Conservation (phyloP, 2,888 invertebrate species). For the Eurytoma californica region DNA sequence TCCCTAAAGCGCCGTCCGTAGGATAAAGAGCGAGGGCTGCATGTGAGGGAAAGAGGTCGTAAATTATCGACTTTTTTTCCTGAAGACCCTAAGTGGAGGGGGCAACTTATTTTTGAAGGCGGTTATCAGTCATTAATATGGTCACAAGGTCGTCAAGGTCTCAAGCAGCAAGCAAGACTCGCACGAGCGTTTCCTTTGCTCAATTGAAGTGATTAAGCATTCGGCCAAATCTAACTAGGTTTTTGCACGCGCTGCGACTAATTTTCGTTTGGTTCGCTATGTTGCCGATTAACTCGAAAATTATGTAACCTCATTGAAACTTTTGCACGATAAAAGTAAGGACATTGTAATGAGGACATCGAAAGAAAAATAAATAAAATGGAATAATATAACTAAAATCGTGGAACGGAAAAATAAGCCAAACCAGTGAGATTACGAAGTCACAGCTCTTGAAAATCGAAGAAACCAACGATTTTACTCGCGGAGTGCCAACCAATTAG, state of each 20-base stretch:
- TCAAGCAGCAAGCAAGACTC: conserved; percentile 5
- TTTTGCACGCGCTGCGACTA: no score
- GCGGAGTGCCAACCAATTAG: not conserved
- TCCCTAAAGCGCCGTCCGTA: conserved; percentile 56
- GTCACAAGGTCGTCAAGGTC: conserved; percentile 27
- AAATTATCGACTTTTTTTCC: conserved; percentile 51
- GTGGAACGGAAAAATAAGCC: no score
- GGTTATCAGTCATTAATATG: conserved; percentile 47
- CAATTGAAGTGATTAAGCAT: conserved; percentile 13
- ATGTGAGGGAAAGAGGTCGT: conserved; percentile 48
- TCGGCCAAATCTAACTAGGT: not conserved
- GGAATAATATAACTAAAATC: no score
- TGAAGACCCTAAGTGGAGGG: not conserved
- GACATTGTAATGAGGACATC: no score
- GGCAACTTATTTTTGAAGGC: conserved; percentile 48
- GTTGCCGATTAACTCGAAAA: no score
- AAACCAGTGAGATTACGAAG: no score
- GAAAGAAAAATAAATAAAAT: no score
- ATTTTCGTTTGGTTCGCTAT: not conserved
- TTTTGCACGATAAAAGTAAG: no score
- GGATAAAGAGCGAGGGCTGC: conserved; percentile 53
- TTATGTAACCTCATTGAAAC: no score
- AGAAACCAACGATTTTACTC: conserved; percentile 45
- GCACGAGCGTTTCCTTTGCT: not conserved
- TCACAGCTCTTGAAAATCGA: conserved; percentile 17